Evolutionary conservation across 2,113 vertebrate genomes (phyloP).

Genomic region (Campylomormyrus tamandua): DNA sequence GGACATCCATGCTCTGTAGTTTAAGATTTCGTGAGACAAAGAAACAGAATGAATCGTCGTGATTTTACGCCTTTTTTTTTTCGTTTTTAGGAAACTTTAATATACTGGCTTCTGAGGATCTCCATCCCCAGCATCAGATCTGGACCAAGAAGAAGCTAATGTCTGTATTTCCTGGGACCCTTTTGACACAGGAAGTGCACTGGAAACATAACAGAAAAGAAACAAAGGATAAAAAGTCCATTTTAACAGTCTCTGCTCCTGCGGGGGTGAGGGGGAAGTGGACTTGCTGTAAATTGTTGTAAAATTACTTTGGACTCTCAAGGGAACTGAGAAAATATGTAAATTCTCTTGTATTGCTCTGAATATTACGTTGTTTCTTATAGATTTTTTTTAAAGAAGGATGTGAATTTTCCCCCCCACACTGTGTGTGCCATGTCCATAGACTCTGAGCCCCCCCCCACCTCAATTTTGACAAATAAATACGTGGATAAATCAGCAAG

Average conservation of each 20-base stretch:
- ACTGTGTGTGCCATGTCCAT: slow-evolving; percentile 89
- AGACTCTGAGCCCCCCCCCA: slow-evolving; percentile 68
- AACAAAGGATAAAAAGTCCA: slow-evolving; percentile 18
- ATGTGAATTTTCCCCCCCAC: slow-evolving; percentile 74
- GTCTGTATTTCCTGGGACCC: slow-evolving; percentile 61
- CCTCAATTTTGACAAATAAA: slow-evolving; percentile 61
- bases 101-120: background rate
- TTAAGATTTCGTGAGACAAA: slow-evolving; percentile 56
- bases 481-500: slow-evolving; percentile 20
- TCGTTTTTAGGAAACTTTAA: background rate
- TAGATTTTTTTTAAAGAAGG: slow-evolving; percentile 81
- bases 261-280: slow-evolving; percentile 26
- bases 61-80: background rate
- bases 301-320: slow-evolving; percentile 71
- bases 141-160: slow-evolving; percentile 67
- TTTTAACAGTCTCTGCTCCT: slow-evolving; percentile 42
- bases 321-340: slow-evolving; percentile 75
- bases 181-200: slow-evolving; percentile 64
- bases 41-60: background rate
- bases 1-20: slow-evolving; percentile 82
- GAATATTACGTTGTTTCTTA: slow-evolving; percentile 80
- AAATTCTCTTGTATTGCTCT: slow-evolving; percentile 82
- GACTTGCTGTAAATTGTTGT: slow-evolving; percentile 62
- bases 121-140: slow-evolving; percentile 57
- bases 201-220: slow-evolving; percentile 12